phyloP scores from a whole-genome alignment of 2,797 vertebrate species.

The Coranthus polyacanthus region DNA sequence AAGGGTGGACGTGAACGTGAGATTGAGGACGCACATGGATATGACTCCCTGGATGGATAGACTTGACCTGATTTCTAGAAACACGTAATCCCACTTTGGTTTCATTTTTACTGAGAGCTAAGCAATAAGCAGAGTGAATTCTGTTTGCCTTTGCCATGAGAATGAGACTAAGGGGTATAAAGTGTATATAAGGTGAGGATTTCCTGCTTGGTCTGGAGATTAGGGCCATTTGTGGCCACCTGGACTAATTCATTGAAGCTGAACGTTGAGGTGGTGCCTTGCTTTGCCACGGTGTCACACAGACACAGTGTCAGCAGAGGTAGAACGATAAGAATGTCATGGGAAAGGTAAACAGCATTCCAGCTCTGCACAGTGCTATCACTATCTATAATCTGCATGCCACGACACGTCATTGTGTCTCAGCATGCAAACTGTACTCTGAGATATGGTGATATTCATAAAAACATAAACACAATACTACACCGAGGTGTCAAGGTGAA shows the following conservation, averaged over 20 bases:
- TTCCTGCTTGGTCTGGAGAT: slow-evolving; percentile 47
- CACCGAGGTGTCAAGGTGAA: slow-evolving; percentile 25
- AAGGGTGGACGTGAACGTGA: slow-evolving; percentile 22
- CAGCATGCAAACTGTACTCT: slow-evolving; percentile 72
- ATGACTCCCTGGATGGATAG: slow-evolving; percentile 11
- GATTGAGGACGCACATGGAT: slow-evolving; percentile 34
- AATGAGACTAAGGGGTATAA: slow-evolving; percentile 1
- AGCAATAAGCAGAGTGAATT: slow-evolving; percentile 6
- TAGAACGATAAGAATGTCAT: slow-evolving; percentile 44
- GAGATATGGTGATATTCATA: slow-evolving; percentile 14
- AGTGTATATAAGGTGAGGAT: slow-evolving; percentile 47
- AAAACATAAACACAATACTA: slow-evolving; percentile 39
- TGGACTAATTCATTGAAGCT: slow-evolving; percentile 26
- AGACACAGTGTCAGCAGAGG: slow-evolving; percentile 27
- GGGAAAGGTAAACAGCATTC: slow-evolving; percentile 58
- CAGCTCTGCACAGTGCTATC: slow-evolving; percentile 47
- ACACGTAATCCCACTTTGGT: not conserved
- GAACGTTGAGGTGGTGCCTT: slow-evolving; percentile 17
- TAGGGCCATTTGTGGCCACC: slow-evolving; percentile 55
- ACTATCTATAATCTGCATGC: slow-evolving; percentile 49
- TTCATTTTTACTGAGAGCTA: not conserved
- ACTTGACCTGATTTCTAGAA: slow-evolving; percentile 11
- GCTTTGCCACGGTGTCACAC: slow-evolving; percentile 1
- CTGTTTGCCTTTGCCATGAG: slow-evolving; percentile 11
- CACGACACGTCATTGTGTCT: slow-evolving; percentile 59